Conservation (phyloP, 2,797 vertebrate species). For the Garrulus glandarius region DNA sequence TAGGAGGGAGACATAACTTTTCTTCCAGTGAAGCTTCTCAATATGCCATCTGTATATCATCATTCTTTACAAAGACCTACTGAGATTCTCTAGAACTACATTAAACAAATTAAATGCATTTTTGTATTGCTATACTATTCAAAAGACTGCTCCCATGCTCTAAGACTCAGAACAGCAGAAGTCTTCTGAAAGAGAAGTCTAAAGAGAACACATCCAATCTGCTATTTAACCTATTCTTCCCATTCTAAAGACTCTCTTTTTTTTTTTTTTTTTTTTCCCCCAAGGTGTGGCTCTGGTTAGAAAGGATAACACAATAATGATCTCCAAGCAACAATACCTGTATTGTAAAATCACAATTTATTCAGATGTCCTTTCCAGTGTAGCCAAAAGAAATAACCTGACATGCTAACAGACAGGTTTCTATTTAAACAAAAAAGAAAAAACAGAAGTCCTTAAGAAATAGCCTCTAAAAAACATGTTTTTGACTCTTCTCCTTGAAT, state of each 20-base stretch:
- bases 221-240: background rate
- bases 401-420: conserved; percentile 31
- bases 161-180: background rate
- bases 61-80: background rate
- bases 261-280: background rate
- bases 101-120: conserved; percentile 9
- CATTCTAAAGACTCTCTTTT: background rate
- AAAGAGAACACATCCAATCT: background rate
- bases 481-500: conserved; percentile 42
- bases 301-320: conserved; percentile 12
- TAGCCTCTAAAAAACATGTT: conserved; percentile 35
- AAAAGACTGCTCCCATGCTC: background rate
- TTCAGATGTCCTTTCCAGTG: conserved; percentile 37
- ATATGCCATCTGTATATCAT: background rate
- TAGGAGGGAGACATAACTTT: background rate
- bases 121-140: background rate
- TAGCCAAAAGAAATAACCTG: conserved; percentile 42
- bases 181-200: background rate
- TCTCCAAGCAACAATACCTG: conserved; percentile 43
- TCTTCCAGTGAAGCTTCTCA: background rate
- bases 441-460: conserved; percentile 38
- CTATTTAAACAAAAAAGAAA: conserved; percentile 28
- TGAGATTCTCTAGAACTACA: background rate
- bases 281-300: background rate
- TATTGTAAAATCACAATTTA: conserved; percentile 49